A percentile compares a stretch with the other conserved stretches of the same genome.
Evolutionary conservation across 2,113 vertebrate species (phyloP).

Genomic region (Lycaon pictus): DNA sequence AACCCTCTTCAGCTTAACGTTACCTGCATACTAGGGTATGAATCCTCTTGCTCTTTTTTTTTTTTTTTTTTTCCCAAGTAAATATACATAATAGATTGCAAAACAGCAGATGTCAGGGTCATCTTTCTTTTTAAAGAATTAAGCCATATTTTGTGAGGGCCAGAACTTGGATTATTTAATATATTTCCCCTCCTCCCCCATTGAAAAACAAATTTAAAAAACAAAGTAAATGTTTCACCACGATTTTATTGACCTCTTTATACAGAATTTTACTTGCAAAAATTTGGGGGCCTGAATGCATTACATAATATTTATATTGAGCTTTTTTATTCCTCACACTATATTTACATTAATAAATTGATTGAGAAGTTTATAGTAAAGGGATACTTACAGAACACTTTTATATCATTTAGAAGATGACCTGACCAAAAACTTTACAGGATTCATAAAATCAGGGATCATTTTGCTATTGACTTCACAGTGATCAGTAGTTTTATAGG

Average conservation of each 20-base stretch:
- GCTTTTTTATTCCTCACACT: constrained; percentile 88
- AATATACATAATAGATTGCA: constrained; percentile 83
- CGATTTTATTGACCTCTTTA: constrained; percentile 87
- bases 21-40: constrained; percentile 85
- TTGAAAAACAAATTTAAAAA: constrained; percentile 80
- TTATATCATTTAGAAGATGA: constrained; percentile 91
- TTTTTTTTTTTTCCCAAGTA: background rate
- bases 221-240: constrained; percentile 79
- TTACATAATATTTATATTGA: constrained; percentile 86
- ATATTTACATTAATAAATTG: constrained; percentile 86
- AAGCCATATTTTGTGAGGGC: constrained; percentile 91
- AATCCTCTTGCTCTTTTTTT: constrained; percentile 80
- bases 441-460: constrained; percentile 93
- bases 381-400: constrained; percentile 87
- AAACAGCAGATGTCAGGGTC: constrained; percentile 88
- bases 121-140: constrained; percentile 88
- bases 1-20: constrained; percentile 86
- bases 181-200: constrained; percentile 75
- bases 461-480: constrained; percentile 92
- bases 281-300: constrained; percentile 81
- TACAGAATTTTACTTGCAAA: constrained; percentile 87
- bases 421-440: constrained; percentile 90
- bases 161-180: constrained; percentile 86
- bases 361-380: constrained; percentile 88
- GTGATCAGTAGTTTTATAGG: constrained; percentile 92